Percentiles rank a stretch among this genome's conserved stretches.
These are phyloP conservation scores for Helicoverpa armigera DNA, from an alignment of 1,140 invertebrate genomes.

Conservation along the genomic window DNA sequence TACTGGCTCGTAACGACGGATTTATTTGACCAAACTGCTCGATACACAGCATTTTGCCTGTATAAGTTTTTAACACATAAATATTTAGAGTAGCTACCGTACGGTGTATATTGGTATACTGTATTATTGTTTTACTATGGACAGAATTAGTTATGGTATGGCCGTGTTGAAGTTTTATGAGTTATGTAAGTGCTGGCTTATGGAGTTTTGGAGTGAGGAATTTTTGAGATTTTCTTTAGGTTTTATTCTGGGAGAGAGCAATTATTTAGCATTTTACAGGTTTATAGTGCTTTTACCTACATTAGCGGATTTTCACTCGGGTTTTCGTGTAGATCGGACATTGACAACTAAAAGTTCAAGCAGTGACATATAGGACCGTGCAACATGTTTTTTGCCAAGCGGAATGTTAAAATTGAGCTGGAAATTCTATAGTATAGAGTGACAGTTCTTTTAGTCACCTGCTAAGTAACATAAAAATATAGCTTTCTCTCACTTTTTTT, in stretches of 20 bases:
- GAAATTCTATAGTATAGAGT: no score
- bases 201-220: background rate
- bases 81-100: slow-evolving; percentile 69
- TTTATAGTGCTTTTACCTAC: background rate
- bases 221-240: slow-evolving; percentile 3
- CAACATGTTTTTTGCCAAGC: no score
- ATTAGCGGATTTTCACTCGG: no score
- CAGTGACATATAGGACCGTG: no score
- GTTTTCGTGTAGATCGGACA: no score
- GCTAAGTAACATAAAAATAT: no score
- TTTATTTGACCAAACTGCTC: slow-evolving; percentile 73
- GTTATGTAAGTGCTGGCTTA: slow-evolving; percentile 37
- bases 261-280: background rate
- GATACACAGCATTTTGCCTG: slow-evolving; percentile 70
- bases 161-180: slow-evolving; percentile 52
- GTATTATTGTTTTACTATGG: slow-evolving; percentile 37
- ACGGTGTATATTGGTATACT: slow-evolving; percentile 37
- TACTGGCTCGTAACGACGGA: slow-evolving; percentile 72
- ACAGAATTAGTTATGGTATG: slow-evolving; percentile 52
- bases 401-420: no score
- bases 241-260: no score
- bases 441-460: no score
- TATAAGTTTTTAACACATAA: slow-evolving; percentile 68
- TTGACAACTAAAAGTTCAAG: no score
- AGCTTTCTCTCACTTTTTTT: no score